These are phyloP conservation scores for Drosophila neocordata DNA, from an alignment of 1,140 invertebrate genomes.

Conservation along the genomic window DNA sequence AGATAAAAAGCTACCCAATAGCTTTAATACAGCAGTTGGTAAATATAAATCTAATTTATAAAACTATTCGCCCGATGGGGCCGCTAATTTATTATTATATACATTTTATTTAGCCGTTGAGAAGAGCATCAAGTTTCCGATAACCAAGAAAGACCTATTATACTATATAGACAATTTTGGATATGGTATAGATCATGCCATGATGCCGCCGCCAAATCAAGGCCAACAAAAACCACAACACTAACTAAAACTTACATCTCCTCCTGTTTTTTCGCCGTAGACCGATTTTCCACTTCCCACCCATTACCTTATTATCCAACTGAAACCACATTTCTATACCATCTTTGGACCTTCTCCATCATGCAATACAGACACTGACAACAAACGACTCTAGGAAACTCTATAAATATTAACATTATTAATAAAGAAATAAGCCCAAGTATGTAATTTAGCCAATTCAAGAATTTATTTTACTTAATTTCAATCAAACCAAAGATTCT, in stretches of 20 bases:
- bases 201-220: constrained; percentile 86
- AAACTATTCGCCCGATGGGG: too few relatives aligned
- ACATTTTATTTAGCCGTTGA: constrained; percentile 86
- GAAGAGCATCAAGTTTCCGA: constrained; percentile 89
- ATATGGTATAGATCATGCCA: constrained; percentile 86
- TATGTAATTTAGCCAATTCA: neutral
- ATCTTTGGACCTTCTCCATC: neutral
- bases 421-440: constrained; percentile 1
- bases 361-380: neutral
- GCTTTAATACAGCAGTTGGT: constrained; percentile 91
- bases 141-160: constrained; percentile 91
- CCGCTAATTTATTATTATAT: too few relatives aligned
- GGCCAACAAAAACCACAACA: constrained; percentile 6
- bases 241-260: neutral
- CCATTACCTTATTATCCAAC: neutral
- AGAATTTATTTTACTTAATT: too few relatives aligned
- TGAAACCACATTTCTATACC: neutral
- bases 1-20: constrained; percentile 98
- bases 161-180: constrained; percentile 88
- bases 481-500: too few relatives aligned
- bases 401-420: constrained; percentile 4
- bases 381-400: constrained; percentile 2
- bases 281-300: neutral
- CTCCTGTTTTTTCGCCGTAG: neutral
- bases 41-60: constrained; percentile 61